Percentiles rank a stretch among this genome's conserved stretches.
Conservation (phyloP, 1,140 invertebrate genomes). For the Brachionus manjavacas region DNA sequence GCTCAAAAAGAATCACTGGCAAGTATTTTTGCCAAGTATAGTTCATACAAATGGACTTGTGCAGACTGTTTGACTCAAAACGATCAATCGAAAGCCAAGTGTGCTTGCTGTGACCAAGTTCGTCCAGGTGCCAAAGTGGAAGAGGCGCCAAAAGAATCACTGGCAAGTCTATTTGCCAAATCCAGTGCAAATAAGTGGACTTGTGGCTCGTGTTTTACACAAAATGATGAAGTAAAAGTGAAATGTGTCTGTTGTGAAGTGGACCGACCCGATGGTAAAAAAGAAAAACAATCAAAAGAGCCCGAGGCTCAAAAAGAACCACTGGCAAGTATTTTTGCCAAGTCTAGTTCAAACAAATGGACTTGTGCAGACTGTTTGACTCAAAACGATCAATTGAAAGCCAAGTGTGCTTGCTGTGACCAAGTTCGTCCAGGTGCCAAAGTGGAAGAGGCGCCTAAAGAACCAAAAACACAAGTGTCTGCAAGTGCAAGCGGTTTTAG, state of each 20-base stretch:
- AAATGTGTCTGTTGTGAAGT: neutral
- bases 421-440: neutral
- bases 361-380: neutral
- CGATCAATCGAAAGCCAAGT: neutral
- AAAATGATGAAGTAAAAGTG: neutral
- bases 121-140: neutral
- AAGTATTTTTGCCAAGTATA: neutral
- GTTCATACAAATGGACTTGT: neutral
- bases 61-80: neutral
- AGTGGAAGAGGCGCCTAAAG: neutral
- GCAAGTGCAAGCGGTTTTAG: neutral
- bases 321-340: neutral
- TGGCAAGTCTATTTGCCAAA: neutral
- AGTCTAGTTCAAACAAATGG: neutral
- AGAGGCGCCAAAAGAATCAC: neutral
- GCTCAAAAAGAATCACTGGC: neutral
- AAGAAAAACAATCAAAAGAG: neutral
- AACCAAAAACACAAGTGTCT: neutral
- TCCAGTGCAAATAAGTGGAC: neutral
- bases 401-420: neutral
- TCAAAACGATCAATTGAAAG: neutral
- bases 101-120: neutral
- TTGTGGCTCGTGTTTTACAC: neutral
- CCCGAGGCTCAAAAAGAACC: neutral
- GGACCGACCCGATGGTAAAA: neutral